Percentiles rank a stretch among this genome's conserved stretches.
Evolutionary conservation across 2,113 vertebrate genomes (phyloP).

Genomic region (Neopipo cinnamomea): DNA sequence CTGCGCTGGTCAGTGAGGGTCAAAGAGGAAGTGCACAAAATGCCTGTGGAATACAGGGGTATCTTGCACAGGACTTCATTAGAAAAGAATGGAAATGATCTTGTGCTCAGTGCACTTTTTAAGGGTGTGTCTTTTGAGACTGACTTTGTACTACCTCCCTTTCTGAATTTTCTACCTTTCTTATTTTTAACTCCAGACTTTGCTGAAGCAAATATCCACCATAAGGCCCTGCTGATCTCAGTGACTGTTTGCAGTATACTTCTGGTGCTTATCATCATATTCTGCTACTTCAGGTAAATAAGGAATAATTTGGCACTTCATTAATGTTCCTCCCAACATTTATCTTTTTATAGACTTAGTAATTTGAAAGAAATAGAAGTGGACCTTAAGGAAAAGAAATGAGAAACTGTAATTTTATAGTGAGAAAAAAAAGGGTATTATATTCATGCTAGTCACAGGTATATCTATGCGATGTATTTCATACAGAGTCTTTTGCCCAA

Average conservation of each 20-base stretch:
- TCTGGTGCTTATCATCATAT: constrained; percentile 84
- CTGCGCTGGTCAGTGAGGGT: neutral
- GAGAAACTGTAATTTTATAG: neutral
- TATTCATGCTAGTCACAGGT: neutral
- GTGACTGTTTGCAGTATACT: constrained; percentile 88
- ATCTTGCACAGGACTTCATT: neutral
- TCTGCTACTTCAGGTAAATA: constrained; percentile 93
- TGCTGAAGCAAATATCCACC: constrained; percentile 85
- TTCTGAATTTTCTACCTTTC: neutral
- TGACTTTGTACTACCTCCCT: neutral
- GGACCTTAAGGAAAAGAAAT: neutral
- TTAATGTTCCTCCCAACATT: neutral
- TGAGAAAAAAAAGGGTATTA: neutral
- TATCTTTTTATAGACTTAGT: neutral
- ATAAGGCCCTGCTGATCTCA: constrained; percentile 89
- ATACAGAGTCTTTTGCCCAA: neutral
- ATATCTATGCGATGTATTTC: neutral
- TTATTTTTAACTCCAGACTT: constrained; percentile 76
- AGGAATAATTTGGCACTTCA: neutral
- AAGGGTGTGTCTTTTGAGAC: neutral
- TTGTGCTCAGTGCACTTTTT: neutral
- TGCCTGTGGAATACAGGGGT: neutral
- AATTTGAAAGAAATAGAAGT: neutral
- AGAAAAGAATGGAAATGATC: neutral
- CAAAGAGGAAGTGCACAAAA: neutral